Percentiles rank a stretch among this genome's conserved stretches.
Evolutionary conservation across 2,797 vertebrate genomes (phyloP).

Genomic region (Scyliorhinus canicula): DNA sequence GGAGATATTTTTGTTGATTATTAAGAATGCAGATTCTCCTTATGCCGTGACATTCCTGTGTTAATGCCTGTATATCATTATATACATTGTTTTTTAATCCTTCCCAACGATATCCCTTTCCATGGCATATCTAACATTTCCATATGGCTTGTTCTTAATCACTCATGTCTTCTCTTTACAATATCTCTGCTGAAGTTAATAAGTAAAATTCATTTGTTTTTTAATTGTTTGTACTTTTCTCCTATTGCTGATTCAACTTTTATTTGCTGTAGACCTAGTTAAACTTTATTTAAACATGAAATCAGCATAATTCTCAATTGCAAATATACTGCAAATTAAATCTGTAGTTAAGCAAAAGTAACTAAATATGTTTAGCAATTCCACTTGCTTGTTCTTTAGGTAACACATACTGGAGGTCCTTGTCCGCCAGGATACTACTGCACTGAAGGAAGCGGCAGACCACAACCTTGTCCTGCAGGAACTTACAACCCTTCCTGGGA

Average conservation of each 20-base stretch:
- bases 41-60: neutral
- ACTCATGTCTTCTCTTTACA: neutral
- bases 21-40: neutral
- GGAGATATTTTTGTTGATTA: neutral
- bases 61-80: neutral
- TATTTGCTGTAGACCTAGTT: neutral
- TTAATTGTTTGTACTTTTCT: neutral
- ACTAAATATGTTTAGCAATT: neutral
- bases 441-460: neutral
- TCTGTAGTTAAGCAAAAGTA: neutral
- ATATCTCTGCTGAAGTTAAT: neutral
- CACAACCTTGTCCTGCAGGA: slow-evolving; percentile 25
- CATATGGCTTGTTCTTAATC: neutral
- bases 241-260: neutral
- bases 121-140: neutral
- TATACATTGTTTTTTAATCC: neutral
- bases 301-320: neutral
- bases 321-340: neutral
- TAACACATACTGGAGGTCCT: slow-evolving; percentile 27
- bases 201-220: neutral
- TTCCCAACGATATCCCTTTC: neutral
- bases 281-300: neutral
- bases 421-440: slow-evolving; percentile 6
- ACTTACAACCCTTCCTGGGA: neutral
- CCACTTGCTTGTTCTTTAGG: neutral